Evolutionary conservation across 2,113 vertebrate genomes (phyloP).

Genomic region (Dipodomys merriami): DNA sequence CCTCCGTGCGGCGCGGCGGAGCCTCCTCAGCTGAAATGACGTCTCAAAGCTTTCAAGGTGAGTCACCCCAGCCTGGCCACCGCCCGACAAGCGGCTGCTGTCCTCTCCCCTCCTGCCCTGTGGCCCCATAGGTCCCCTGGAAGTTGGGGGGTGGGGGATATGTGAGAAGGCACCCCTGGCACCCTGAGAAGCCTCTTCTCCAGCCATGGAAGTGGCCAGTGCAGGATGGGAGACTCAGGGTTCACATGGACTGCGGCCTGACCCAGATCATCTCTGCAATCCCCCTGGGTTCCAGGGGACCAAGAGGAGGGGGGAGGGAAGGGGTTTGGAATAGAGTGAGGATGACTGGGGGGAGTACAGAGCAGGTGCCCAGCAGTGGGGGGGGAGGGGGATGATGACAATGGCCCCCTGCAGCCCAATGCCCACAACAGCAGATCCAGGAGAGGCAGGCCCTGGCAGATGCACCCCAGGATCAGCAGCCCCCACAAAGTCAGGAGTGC

Average conservation of each 20-base stretch:
- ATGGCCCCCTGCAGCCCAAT: too few relatives aligned
- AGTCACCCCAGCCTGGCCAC: conserved; percentile 62
- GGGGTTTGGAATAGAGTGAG: neutral
- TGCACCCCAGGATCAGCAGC: too few relatives aligned
- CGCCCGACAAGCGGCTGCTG: neutral
- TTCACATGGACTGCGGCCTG: too few relatives aligned
- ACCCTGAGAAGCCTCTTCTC: too few relatives aligned
- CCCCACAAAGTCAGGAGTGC: neutral
- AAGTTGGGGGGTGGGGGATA: neutral
- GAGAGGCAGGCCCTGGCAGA: neutral
- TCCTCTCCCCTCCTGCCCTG: neutral
- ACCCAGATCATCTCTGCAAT: too few relatives aligned
- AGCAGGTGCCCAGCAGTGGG: neutral
- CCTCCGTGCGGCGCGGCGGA: neutral
- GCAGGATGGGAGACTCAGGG: too few relatives aligned
- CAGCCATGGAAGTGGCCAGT: too few relatives aligned
- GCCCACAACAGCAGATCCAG: too few relatives aligned
- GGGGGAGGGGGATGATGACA: too few relatives aligned
- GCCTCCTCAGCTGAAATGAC: conserved; percentile 52
- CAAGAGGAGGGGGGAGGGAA: neutral
- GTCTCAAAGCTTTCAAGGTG: conserved; percentile 46
- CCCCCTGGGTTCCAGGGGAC: too few relatives aligned
- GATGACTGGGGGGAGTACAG: too few relatives aligned
- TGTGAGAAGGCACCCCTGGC: too few relatives aligned
- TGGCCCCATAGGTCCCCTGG: neutral